These are phyloP conservation scores for Laterallus jamaicensis DNA, from an alignment of 2,113 vertebrate species.

Conservation along the genomic window DNA sequence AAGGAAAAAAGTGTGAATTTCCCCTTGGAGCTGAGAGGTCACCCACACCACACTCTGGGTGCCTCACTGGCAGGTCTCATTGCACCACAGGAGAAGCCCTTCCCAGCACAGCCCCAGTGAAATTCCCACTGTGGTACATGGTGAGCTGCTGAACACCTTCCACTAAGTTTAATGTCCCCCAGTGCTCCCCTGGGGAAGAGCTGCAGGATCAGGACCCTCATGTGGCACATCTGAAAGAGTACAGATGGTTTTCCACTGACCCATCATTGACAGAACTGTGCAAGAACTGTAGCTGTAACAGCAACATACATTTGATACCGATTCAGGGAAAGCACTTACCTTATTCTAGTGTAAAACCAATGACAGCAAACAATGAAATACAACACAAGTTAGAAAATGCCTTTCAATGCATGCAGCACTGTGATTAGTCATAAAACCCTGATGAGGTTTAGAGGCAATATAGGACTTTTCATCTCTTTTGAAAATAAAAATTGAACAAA, in stretches of 20 bases:
- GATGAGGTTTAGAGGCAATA: conserved; percentile 86
- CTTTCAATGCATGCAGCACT: conserved; percentile 92
- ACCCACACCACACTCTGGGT: accelerated
- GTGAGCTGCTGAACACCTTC: background rate
- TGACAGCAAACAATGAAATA: conserved; percentile 99
- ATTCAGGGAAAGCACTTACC: conserved; percentile 87
- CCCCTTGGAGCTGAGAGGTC: background rate
- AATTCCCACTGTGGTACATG: background rate
- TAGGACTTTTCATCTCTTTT: conserved; percentile 84
- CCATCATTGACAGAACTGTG: background rate
- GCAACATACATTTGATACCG: background rate
- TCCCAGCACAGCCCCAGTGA: background rate
- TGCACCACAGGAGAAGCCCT: background rate
- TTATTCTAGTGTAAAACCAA: conserved; percentile 98
- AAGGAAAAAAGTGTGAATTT: background rate
- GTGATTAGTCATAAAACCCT: conserved; percentile 95
- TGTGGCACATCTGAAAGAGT: background rate
- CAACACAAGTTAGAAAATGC: conserved; percentile 97
- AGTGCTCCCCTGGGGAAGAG: background rate
- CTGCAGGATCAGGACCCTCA: background rate
- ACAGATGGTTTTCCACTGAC: background rate
- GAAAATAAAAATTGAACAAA: conserved; percentile 85
- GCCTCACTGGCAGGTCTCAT: background rate
- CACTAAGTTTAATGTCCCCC: background rate
- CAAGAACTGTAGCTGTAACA: background rate